Percentiles rank a stretch among this genome's conserved stretches.
phyloP scores from a whole-genome alignment of 2,888 invertebrate genomes.

The Lepidocyrtoides sp. region DNA sequence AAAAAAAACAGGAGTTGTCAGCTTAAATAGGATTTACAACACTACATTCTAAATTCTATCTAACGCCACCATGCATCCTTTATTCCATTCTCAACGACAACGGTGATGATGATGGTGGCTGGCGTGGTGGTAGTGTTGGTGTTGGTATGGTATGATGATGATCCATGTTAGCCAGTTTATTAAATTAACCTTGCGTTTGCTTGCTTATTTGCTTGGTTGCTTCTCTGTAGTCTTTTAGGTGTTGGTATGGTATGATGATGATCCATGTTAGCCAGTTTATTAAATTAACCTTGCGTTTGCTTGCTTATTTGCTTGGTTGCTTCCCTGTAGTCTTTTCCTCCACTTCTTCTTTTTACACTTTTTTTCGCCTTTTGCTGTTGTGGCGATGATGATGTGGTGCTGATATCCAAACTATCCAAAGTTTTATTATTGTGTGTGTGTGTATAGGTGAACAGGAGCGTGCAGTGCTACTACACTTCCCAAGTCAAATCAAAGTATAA shows the following conservation, averaged over 20 bases:
- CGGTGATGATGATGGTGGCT: background rate
- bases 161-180: constrained; percentile 56
- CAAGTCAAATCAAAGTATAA: constrained; percentile 9
- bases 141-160: too few species aligned
- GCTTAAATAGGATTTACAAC: constrained; percentile 55
- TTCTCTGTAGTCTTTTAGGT: background rate
- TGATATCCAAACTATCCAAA: too few species aligned
- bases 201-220: background rate
- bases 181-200: constrained; percentile 53
- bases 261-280: constrained; percentile 56
- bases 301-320: background rate
- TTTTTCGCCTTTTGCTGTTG: background rate
- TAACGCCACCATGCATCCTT: constrained; percentile 12
- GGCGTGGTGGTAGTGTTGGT: background rate
- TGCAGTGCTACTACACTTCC: background rate
- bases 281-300: constrained; percentile 53
- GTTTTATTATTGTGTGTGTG: background rate
- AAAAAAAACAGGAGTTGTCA: constrained; percentile 38
- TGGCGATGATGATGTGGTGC: too few species aligned
- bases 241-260: too few species aligned
- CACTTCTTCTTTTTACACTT: background rate
- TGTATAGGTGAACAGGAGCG: background rate
- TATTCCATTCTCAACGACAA: background rate
- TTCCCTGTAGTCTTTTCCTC: background rate
- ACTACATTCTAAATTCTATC: constrained; percentile 12